A percentile compares a stretch with the other conserved stretches of the same genome.
These are phyloP conservation scores for Chrysina gloriosa DNA, from an alignment of 2,888 invertebrate genomes.

Conservation along the genomic window DNA sequence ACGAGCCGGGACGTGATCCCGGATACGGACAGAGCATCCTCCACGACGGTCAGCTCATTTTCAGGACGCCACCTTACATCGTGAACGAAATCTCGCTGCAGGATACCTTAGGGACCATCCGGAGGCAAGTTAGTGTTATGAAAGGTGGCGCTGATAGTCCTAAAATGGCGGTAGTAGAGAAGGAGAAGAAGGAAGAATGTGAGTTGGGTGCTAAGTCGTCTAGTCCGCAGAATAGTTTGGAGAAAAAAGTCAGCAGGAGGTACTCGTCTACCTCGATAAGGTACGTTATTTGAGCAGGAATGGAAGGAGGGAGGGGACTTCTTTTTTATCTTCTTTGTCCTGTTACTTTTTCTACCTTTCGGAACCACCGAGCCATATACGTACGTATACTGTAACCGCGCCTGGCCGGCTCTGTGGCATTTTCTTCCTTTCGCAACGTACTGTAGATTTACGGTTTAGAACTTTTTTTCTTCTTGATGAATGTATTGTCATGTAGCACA, in stretches of 20 bases:
- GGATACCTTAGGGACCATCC: slow-evolving; percentile 65
- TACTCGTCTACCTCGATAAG: slow-evolving; percentile 74
- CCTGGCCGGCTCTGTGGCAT: too few species aligned
- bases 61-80: slow-evolving; percentile 91
- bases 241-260: slow-evolving; percentile 66
- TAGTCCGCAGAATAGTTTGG: slow-evolving; percentile 62
- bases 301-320: too few species aligned
- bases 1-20: slow-evolving; percentile 82
- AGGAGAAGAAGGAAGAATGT: slow-evolving; percentile 44
- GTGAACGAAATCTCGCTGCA: slow-evolving; percentile 81
- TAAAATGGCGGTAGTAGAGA: slow-evolving; percentile 41
- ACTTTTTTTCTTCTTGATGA: too few species aligned
- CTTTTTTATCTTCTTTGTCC: neutral
- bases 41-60: slow-evolving; percentile 86
- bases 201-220: slow-evolving; percentile 56
- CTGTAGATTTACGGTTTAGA: too few species aligned
- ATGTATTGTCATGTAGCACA: too few species aligned
- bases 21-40: slow-evolving; percentile 96
- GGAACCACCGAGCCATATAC: too few species aligned
- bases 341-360: too few species aligned
- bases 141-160: slow-evolving; percentile 51
- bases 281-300: too few species aligned
- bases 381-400: too few species aligned
- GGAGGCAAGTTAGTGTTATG: slow-evolving; percentile 37
- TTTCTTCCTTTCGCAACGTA: too few species aligned